These are phyloP conservation scores for Laupala kohalensis DNA, from an alignment of 1,140 invertebrate species.

Conservation along the genomic window DNA sequence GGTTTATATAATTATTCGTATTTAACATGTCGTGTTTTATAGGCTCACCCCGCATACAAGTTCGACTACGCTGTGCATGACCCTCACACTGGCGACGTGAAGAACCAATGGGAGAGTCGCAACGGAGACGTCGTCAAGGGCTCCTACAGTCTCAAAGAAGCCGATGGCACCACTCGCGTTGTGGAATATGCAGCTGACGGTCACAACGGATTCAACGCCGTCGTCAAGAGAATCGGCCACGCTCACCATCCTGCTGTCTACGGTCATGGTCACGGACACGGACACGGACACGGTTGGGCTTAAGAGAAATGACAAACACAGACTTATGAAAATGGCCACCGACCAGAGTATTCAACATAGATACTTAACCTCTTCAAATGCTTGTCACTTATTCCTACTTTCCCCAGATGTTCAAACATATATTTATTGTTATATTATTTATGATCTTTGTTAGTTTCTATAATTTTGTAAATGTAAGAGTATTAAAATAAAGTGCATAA, in stretches of 20 bases:
- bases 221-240: not conserved
- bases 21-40: too few relatives aligned
- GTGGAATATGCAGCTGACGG: constrained; percentile 18
- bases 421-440: too few relatives aligned
- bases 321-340: too few relatives aligned
- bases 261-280: not conserved
- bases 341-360: too few relatives aligned
- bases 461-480: too few relatives aligned
- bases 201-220: constrained; percentile 19
- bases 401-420: too few relatives aligned
- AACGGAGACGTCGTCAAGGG: constrained; percentile 19
- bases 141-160: constrained; percentile 19
- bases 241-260: constrained; percentile 1
- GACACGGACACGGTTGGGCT: not conserved
- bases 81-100: not conserved
- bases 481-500: too few relatives aligned
- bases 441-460: too few relatives aligned
- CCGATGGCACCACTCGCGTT: constrained; percentile 17
- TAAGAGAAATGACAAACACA: not conserved
- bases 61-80: not conserved
- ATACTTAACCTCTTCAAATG: too few relatives aligned
- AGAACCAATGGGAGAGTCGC: not conserved
- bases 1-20: not conserved
- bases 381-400: too few relatives aligned
- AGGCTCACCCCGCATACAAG: constrained; percentile 2